These are phyloP conservation scores for Clarias batrachus DNA, from an alignment of 2,113 vertebrate genomes.

Conservation along the genomic window DNA sequence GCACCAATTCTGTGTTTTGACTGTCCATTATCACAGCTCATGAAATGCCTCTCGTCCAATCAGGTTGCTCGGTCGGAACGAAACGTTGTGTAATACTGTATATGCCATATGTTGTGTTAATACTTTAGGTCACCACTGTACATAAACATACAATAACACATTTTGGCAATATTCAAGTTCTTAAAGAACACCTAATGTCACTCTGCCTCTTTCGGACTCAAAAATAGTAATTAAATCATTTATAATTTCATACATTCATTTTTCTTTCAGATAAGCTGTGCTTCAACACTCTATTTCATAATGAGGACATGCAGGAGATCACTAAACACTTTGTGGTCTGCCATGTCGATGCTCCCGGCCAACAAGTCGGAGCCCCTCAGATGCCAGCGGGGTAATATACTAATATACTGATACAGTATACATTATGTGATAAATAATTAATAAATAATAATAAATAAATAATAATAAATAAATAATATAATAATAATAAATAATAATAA, in stretches of 20 bases:
- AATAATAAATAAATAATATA: too few relatives aligned
- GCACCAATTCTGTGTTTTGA: too few relatives aligned
- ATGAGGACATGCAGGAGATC: slow-evolving; percentile 98
- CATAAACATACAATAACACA: background rate
- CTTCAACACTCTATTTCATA: slow-evolving; percentile 95
- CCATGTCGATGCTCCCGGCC: slow-evolving; percentile 91
- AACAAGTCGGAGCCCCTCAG: slow-evolving; percentile 86
- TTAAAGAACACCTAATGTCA: background rate
- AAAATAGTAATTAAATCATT: background rate
- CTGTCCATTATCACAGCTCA: too few relatives aligned
- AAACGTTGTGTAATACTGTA: too few relatives aligned
- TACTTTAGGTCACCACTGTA: background rate
- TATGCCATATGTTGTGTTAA: too few relatives aligned
- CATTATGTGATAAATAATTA: too few relatives aligned
- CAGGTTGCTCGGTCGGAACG: too few relatives aligned
- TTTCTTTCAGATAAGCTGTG: slow-evolving; percentile 91
- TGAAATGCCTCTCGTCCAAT: too few relatives aligned
- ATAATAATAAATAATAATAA: too few relatives aligned
- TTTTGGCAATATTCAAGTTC: background rate
- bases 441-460: too few relatives aligned
- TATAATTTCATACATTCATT: slow-evolving; percentile 13
- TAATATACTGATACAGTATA: too few relatives aligned
- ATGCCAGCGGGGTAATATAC: slow-evolving; percentile 87
- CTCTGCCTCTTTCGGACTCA: slow-evolving; percentile 4
- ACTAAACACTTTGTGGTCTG: slow-evolving; percentile 98